Base-by-base conservation (phyloP, 2,888 invertebrate genomes). In the Apodemia mormo region DNA sequence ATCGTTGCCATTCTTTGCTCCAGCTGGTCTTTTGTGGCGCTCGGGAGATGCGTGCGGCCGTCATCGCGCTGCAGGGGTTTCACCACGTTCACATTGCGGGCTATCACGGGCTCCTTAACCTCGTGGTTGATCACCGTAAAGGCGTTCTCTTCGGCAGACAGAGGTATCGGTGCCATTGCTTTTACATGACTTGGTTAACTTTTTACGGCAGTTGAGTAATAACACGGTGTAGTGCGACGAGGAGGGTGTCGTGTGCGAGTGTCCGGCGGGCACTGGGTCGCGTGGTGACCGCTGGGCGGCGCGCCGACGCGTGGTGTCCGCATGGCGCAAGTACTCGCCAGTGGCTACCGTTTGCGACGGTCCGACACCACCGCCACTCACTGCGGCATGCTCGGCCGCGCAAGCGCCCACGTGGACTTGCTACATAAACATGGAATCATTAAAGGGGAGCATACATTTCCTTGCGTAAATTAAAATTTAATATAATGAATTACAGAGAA, bases 81-180 rank as follows among this genome's bases (percentile, higher is more conserved):
- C 74, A 92, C 92, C 68, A 86, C 83, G 80, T 85, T 82, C 56
- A 88, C 88, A 78, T 81, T 80, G 73, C 84, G 74, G 73, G 75
- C 67, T 68, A 72, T 69, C 70, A 70, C 72, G 69, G 68, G 65
- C 73, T 71, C 67, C 49, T 70, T 73, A 71, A 71, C 73, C 75
- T 76, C 76, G 49, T 77, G 79, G 76, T 81, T 81, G 78, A 86
- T 77, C 69, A 90, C 83, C 73, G 88, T 84, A 80, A 89, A 89
- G 65, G 88, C 85, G 79, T 82, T 81, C 66, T 81, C 72, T 69
- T 83, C 82, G 69, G 82, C 80, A 71, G 81, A 73, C 65, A 83
- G 76, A 52, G 77, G 80, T 72, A 81, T 81, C 73, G 88, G 82
- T 69, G 88, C 85, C 90, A 89, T 90, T 79, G 81, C 83, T 70